Percentiles rank a stretch among this genome's conserved stretches.
Evolutionary conservation across 64 coral and sea anemone genomes (phyloP).

Genomic region (Stylophora pistillata): DNA sequence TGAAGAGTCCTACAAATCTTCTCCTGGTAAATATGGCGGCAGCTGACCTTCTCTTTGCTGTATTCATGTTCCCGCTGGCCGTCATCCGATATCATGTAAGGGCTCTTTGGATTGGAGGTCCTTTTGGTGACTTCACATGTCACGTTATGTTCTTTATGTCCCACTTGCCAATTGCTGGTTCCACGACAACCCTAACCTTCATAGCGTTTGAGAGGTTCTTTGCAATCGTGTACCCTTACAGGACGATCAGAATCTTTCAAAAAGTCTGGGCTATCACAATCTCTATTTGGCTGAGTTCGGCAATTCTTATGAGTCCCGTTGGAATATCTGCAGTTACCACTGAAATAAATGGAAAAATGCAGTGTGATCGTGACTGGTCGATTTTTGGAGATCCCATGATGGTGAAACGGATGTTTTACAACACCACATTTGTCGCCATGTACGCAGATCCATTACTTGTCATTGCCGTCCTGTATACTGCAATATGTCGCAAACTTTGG

Average conservation of each 20-base stretch:
- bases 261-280: not conserved
- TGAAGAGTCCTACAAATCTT: not conserved
- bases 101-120: not conserved
- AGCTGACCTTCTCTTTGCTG: not conserved
- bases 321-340: not conserved
- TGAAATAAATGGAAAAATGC: not conserved
- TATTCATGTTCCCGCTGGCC: not conserved
- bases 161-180: conserved; percentile 2
- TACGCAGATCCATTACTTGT: conserved; percentile 5
- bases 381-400: not conserved
- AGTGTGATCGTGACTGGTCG: not conserved
- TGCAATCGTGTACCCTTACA: not conserved
- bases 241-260: not conserved
- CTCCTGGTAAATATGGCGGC: not conserved
- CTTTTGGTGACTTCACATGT: not conserved
- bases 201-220: not conserved
- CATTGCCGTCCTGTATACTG: conserved; percentile 17
- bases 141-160: not conserved
- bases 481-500: conserved; percentile 13
- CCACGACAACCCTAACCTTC: not conserved
- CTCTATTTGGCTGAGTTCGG: not conserved
- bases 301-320: not conserved
- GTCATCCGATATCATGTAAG: not conserved
- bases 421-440: not conserved
- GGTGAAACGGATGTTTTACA: not conserved